Evolutionary conservation across 1,140 invertebrate genomes (phyloP), one percentile per base, ranked within the genome.

Genomic region (Temnothorax nylanderi): DNA sequence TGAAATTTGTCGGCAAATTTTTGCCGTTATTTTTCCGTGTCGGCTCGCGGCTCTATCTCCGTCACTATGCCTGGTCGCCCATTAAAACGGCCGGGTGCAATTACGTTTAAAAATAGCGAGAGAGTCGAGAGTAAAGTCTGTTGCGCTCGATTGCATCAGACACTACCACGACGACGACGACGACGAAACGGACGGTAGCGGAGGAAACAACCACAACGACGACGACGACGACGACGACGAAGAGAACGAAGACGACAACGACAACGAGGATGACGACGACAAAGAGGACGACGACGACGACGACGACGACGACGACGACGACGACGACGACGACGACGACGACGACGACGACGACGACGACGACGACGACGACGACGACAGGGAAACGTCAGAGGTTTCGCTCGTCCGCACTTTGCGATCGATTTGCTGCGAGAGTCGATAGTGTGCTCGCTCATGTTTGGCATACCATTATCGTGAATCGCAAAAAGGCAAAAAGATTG

Each of bases 31-130:
- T 60, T 67, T 37, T 60, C 77, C 78, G 47, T 71, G 54, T 60
- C 65, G 8, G 77, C 32, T 49, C 41, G 65, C 82, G 65, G 13
- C 86, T 77, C 67, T 85, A 87, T 80, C 91, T 91, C 84, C 74
- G 87, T 90, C 86, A 90, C 92, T 94, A 89, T 90, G 90, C 89
- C 87, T 86, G 92, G 91, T 93, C 91, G 92, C 92, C 93, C 92
- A 95, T 94, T 94, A 94, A 94, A 94, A 94, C 92, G 89, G 89
- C 90, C 91, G 91, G 88, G 71, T 93, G 93, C 94, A 95, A 95
- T 95, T 94, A 94, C 92, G 92, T 93, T 94, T 94, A 94, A 95
- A 95, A 95, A 95, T 95, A 95, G 94, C 94, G 85, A 89, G 89
- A 88, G 88, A 89, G 88, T 88, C 86, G 88, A 90, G 89, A 93